These are phyloP conservation scores for Dysmachus trigonus DNA, from an alignment of 2,888 invertebrate species.

Conservation along the genomic window DNA sequence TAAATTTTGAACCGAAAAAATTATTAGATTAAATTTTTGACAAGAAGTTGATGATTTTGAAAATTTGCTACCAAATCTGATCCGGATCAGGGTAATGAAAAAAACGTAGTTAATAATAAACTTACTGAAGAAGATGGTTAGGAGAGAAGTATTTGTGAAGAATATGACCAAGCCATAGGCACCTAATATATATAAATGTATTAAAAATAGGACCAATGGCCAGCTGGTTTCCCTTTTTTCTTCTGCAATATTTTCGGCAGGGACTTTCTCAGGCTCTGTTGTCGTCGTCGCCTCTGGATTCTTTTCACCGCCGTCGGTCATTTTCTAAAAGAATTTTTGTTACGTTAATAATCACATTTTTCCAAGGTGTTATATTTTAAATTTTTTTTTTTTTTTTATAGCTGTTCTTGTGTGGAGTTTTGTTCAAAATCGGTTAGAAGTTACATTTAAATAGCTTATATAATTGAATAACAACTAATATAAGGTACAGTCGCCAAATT, in stretches of 20 bases:
- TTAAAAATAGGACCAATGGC: slow-evolving; percentile 77
- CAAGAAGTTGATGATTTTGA: too few species aligned
- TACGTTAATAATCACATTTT: neutral
- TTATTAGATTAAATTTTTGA: too few species aligned
- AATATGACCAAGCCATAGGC: slow-evolving; percentile 72
- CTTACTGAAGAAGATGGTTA: slow-evolving; percentile 74
- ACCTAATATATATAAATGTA: slow-evolving; percentile 77
- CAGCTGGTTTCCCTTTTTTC: slow-evolving; percentile 74
- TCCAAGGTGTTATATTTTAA: neutral
- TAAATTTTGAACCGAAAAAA: too few species aligned
- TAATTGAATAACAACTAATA: too few species aligned
- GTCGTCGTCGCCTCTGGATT: too few species aligned
- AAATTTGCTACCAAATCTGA: too few species aligned
- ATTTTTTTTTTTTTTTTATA: neutral
- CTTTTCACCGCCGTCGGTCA: neutral
- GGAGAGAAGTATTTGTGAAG: slow-evolving; percentile 69
- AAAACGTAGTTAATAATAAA: too few species aligned
- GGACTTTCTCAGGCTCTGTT: slow-evolving; percentile 43
- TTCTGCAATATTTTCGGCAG: slow-evolving; percentile 54
- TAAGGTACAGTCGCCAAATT: too few species aligned
- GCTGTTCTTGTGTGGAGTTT: neutral
- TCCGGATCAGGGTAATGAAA: too few species aligned
- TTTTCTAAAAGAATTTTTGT: neutral
- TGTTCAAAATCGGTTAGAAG: too few species aligned
- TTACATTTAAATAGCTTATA: too few species aligned